Percentiles rank a stretch among this genome's conserved stretches.
phyloP scores from a whole-genome alignment of 2,113 vertebrate genomes.

The Ploceus nigricollis region DNA sequence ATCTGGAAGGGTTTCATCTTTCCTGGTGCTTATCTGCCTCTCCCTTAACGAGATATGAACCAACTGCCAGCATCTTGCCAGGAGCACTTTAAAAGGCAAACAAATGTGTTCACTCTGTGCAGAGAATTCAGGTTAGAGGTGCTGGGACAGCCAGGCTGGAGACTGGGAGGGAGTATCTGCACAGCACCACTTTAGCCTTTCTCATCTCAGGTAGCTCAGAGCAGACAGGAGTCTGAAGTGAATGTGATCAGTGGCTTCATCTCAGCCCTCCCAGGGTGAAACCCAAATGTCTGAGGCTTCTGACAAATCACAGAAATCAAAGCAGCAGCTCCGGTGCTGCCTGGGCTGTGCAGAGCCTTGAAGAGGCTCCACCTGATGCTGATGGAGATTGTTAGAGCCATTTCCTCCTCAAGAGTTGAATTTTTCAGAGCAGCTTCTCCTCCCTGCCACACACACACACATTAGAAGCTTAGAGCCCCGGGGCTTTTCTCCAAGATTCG shows the following conservation, averaged over 20 bases:
- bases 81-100: background rate
- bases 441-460: background rate
- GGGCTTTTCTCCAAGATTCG: background rate
- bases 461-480: background rate
- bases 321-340: background rate
- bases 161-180: background rate
- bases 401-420: background rate
- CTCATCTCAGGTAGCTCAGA: background rate
- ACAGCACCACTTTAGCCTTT: background rate
- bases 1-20: background rate
- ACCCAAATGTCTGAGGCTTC: background rate
- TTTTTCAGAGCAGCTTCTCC: background rate
- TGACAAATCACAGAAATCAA: background rate
- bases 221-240: background rate
- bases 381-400: background rate
- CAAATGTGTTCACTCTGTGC: background rate
- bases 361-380: background rate
- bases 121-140: background rate
- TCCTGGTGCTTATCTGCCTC: background rate
- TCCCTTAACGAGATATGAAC: background rate
- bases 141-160: background rate
- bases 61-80: background rate
- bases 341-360: background rate
- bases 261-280: background rate
- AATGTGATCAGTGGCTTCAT: background rate